phyloP scores from a whole-genome alignment of 1,140 invertebrate species.

The Diabrotica undecimpunctata region DNA sequence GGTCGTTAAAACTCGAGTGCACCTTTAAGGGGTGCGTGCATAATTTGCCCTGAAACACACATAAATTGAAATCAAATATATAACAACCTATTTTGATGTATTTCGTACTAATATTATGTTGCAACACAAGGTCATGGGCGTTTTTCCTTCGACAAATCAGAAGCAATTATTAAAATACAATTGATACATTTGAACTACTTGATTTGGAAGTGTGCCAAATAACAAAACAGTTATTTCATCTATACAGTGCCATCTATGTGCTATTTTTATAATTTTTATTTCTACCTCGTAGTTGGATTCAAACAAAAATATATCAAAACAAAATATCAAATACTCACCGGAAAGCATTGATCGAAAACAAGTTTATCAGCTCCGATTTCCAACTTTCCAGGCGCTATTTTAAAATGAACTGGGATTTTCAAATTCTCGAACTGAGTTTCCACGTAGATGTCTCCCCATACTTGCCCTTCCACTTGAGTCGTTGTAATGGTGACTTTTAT shows the following conservation, averaged over 20 bases:
- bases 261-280: no score
- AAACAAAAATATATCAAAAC: neutral
- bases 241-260: no score
- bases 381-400: slow-evolving; percentile 58
- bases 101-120: no score
- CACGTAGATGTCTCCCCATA: slow-evolving; percentile 68
- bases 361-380: slow-evolving; percentile 61
- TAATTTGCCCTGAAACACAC: slow-evolving; percentile 66
- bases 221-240: no score
- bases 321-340: slow-evolving; percentile 56
- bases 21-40: slow-evolving; percentile 69
- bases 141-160: no score
- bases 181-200: no score
- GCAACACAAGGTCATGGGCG: no score
- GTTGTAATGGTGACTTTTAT: slow-evolving; percentile 70
- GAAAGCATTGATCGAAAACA: slow-evolving; percentile 77
- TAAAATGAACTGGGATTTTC: slow-evolving; percentile 59
- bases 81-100: neutral
- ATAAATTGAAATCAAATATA: neutral
- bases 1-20: slow-evolving; percentile 68
- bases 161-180: no score
- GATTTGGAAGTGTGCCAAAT: no score
- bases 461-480: slow-evolving; percentile 64
- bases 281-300: no score
- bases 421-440: slow-evolving; percentile 70